These are phyloP conservation scores for Pantelozetes paolii DNA, from an alignment of 2,888 invertebrate species.

Conservation along the genomic window DNA sequence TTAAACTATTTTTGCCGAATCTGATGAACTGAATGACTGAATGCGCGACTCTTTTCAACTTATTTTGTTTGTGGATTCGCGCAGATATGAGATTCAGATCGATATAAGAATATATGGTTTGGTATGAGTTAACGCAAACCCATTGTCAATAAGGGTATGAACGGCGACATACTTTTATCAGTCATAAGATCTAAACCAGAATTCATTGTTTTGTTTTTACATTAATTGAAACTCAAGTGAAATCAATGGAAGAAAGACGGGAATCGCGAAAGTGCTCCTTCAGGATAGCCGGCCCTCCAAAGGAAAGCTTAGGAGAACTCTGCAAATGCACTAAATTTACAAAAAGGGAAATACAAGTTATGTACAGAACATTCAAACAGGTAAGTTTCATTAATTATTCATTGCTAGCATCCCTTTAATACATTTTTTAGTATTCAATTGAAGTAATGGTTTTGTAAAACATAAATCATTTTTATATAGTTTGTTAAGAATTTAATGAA, in stretches of 20 bases:
- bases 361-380: conserved; percentile 95
- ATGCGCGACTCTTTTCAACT: neutral
- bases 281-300: conserved; percentile 9
- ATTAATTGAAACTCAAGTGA: too few relatives aligned
- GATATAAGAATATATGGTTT: conserved; percentile 10
- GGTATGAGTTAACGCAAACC: neutral
- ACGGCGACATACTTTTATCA: neutral
- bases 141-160: neutral
- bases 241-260: conserved; percentile 2
- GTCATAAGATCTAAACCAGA: neutral
- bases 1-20: too few relatives aligned
- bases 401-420: neutral
- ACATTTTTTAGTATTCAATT: neutral
- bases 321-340: conserved; percentile 85
- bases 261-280: conserved; percentile 24
- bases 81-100: conserved; percentile 25
- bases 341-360: conserved; percentile 75
- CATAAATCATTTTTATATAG: too few relatives aligned
- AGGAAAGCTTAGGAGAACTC: conserved; percentile 59
- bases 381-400: conserved; percentile 54
- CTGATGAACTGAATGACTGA: neutral
- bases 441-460: too few relatives aligned
- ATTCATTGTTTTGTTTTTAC: neutral
- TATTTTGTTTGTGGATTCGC: neutral
- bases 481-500: too few relatives aligned